Base-by-base conservation (phyloP, 2,797 vertebrate species). In the Mormyrus proboscirostris region DNA sequence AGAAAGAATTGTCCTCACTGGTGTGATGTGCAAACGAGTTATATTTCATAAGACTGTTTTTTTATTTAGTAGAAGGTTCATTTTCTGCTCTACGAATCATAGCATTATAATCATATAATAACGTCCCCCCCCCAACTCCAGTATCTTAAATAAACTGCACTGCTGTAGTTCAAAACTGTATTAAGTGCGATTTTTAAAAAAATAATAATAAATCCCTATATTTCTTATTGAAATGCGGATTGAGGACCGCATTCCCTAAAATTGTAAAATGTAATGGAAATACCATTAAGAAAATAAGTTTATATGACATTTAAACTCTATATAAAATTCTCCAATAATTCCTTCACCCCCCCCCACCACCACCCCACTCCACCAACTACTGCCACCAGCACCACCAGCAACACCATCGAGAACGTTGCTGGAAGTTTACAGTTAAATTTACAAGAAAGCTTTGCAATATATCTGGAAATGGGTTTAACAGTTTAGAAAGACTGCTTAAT, bases 391-490 rank as follows among this genome's bases (percentile, higher is more conserved):
- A 14, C 69, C 69, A 76, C 29, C 10, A 76, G 69, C 12, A 38
- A 33, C 69, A 41, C 29, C 29, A 41, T 16, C 12, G 16, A 76
- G 62, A 19, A 87, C n/a, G 19, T 50, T 86, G 59, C 55, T 25
- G 29, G 83, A 89, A 55, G 89, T 44, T 41, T 76, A 50, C 62
- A 89, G 69, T 88, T 12, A 12, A 87, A 53, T 89, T 89, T 79
- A 41, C 47, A 51, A 51, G 29, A 87, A 44, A 53, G 69, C 16
- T 73, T 76, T 55, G 47, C 51, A 12, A 69, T 59, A 84, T 29
- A 89, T 87, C 84, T 89, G 62, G 41, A 53, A 73, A 62, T 87
- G 33, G 22, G 83, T 76, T 57, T 19, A 87, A 41, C 19, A 41
- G 22, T n/a, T 44, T 41, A 65, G 29, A 69, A 33, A 65, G 53